Percentiles rank a stretch among this genome's conserved stretches.
Conservation (phyloP, 2,888 invertebrate species). For the Cheilosia impressa region DNA sequence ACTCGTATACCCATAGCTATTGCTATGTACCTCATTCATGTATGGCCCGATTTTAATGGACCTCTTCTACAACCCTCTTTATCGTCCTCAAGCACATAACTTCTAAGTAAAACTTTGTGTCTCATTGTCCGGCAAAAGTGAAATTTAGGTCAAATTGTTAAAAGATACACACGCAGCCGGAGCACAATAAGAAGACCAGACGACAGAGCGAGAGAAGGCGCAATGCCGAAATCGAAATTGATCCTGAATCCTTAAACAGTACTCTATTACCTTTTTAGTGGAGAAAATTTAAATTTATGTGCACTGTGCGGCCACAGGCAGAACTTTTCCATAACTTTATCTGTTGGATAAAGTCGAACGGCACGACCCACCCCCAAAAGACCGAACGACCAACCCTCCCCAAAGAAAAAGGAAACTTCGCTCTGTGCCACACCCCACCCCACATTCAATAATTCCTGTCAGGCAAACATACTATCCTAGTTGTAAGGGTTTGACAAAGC, state of each 20-base stretch:
- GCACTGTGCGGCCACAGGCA: slow-evolving; percentile 36
- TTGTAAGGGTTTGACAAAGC: slow-evolving; percentile 46
- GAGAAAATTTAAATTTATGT: slow-evolving; percentile 64
- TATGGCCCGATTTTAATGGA: too few relatives aligned
- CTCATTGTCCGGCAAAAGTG: slow-evolving; percentile 33
- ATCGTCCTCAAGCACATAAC: slow-evolving; percentile 18
- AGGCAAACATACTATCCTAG: slow-evolving; percentile 20
- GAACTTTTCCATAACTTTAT: slow-evolving; percentile 38
- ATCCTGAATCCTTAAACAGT: slow-evolving; percentile 70
- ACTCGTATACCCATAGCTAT: too few relatives aligned
- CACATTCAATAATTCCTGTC: slow-evolving; percentile 28
- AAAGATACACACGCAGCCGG: background rate
- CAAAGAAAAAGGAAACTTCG: background rate
- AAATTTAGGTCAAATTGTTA: slow-evolving; percentile 35
- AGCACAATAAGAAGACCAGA: background rate
- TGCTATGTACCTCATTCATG: too few relatives aligned
- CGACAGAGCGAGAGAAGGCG: background rate
- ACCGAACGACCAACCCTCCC: background rate
- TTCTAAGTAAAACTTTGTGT: slow-evolving; percentile 45
- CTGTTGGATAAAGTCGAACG: background rate
- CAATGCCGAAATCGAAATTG: slow-evolving; percentile 54
- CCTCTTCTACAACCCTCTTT: background rate
- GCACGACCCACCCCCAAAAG: background rate
- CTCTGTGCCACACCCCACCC: slow-evolving; percentile 11
- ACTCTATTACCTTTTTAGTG: slow-evolving; percentile 60